Conservation (phyloP, 2,113 vertebrate genomes). For the Lasiurus cinereus region DNA sequence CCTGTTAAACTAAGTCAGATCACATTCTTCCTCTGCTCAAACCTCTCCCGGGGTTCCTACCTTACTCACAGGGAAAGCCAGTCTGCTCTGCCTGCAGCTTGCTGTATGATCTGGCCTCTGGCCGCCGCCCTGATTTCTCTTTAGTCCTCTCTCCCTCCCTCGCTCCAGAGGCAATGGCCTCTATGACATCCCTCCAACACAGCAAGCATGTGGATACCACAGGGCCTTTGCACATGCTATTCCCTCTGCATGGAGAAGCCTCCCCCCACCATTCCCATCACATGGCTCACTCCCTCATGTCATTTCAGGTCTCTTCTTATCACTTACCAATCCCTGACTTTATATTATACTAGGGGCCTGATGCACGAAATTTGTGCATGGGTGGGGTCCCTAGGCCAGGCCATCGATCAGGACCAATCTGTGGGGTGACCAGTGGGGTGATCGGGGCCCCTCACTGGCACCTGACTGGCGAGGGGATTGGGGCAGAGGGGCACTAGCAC, state of each 20-base stretch:
- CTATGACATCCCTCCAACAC: neutral
- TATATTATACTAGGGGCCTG: neutral
- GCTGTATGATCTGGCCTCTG: neutral
- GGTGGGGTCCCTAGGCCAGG: no score
- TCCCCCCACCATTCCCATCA: no score
- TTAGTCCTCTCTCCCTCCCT: neutral
- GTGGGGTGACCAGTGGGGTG: no score
- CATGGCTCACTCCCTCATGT: neutral
- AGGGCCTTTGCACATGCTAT: neutral
- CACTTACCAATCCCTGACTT: neutral
- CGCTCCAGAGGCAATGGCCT: neutral
- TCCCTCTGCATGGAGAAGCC: neutral
- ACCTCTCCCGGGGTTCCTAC: neutral
- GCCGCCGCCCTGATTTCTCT: neutral
- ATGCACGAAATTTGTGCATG: no score
- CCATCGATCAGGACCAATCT: no score
- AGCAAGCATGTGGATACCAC: accelerated
- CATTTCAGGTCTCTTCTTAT: neutral
- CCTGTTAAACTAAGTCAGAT: neutral
- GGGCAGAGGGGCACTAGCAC: no score
- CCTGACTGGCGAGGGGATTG: no score
- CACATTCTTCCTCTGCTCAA: neutral
- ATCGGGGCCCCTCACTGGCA: no score
- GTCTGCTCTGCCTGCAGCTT: neutral
- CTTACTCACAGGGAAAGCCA: neutral